A percentile compares a stretch with the other conserved stretches of the same genome.
phyloP scores from a whole-genome alignment of 2,797 vertebrate species.

The Hippopotamyrus pictus region DNA sequence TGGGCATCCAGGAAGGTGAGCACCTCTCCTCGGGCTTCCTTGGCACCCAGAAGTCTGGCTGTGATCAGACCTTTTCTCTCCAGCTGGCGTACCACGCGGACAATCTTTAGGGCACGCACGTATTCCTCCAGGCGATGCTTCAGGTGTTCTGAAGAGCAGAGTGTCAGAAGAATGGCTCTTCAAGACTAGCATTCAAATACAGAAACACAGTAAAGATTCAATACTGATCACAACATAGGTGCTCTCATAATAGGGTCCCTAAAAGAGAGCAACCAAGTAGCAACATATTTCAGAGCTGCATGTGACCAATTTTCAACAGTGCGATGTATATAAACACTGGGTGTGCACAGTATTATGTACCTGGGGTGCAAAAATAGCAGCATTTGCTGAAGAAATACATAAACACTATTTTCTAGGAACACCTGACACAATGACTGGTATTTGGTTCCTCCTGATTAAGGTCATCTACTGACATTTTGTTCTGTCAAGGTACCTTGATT shows the following conservation, averaged over 20 bases:
- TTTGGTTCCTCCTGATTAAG: background rate
- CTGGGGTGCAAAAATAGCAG: background rate
- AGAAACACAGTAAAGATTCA: background rate
- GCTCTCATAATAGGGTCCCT: background rate
- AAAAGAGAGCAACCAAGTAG: background rate
- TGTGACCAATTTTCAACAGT: background rate
- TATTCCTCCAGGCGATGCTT: slow-evolving; percentile 71
- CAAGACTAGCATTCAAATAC: background rate
- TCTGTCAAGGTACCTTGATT: background rate
- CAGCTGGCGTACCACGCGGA: slow-evolving; percentile 78
- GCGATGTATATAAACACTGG: background rate
- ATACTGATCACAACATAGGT: background rate
- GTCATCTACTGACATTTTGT: background rate
- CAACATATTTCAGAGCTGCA: background rate
- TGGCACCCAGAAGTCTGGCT: slow-evolving; percentile 83
- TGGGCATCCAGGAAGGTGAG: slow-evolving; percentile 95
- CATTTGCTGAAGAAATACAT: background rate
- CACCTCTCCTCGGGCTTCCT: slow-evolving; percentile 75
- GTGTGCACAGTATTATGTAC: background rate
- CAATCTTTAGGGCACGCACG: slow-evolving; percentile 74
- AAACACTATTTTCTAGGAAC: background rate
- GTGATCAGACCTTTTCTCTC: slow-evolving; percentile 90
- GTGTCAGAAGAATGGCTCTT: background rate
- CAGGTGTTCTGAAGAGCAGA: slow-evolving; percentile 67
- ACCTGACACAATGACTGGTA: background rate